Percentiles rank a stretch among this genome's conserved stretches.
Evolutionary conservation across 2,888 invertebrate species (phyloP).

Genomic region (Luffia ferchaultella): DNA sequence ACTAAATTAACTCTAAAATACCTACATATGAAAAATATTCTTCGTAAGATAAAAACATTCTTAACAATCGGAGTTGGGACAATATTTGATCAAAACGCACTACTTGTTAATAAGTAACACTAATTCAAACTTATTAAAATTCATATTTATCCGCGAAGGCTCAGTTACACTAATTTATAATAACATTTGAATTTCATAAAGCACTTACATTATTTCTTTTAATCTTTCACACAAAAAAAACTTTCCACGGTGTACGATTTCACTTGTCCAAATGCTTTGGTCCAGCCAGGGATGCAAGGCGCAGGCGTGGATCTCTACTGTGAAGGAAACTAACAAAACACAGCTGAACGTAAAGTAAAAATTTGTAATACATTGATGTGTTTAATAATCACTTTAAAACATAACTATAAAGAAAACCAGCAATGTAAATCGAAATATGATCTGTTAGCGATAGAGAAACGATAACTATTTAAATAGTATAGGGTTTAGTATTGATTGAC

Average conservation of each 20-base stretch:
- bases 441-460: background rate
- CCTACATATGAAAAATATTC: no score
- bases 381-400: constrained; percentile 4
- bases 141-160: no score
- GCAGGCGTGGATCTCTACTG: constrained; percentile 42
- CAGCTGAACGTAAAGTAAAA: background rate
- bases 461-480: constrained; percentile 2
- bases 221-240: constrained; percentile 38
- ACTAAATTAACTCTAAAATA: no score
- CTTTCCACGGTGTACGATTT: constrained; percentile 40
- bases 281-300: constrained; percentile 49
- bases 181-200: background rate
- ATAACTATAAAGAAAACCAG: constrained; percentile 12
- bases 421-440: constrained; percentile 19
- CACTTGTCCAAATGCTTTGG: constrained; percentile 41
- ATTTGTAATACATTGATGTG: constrained; percentile 23
- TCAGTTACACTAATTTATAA: no score
- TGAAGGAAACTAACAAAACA: constrained; percentile 25
- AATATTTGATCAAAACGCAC: no score
- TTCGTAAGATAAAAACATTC: no score
- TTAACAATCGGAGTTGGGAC: no score
- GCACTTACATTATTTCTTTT: constrained; percentile 40
- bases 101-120: no score
- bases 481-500: constrained; percentile 46
- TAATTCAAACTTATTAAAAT: no score